These are phyloP conservation scores for Blastomussa wellsi DNA, from an alignment of 92 coral and sea anemone species.

Conservation along the genomic window DNA sequence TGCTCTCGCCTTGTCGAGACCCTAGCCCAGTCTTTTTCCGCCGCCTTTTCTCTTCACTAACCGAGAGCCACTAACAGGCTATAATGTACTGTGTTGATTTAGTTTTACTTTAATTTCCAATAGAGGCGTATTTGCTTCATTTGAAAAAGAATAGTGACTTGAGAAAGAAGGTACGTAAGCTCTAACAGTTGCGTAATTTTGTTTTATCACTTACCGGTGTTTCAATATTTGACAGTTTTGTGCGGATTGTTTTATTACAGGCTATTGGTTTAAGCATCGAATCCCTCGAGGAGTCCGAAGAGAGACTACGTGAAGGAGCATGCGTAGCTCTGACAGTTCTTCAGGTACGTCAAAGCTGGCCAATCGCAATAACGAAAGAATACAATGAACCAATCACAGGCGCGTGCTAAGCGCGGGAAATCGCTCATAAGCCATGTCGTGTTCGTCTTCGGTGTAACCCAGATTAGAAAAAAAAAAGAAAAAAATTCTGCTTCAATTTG, in stretches of 20 bases:
- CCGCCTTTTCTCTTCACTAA: too few relatives aligned
- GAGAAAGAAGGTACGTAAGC: constrained; percentile 61
- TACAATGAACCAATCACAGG: neutral
- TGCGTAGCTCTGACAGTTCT: constrained; percentile 82
- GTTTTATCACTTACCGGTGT: too few relatives aligned
- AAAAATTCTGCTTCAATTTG: too few relatives aligned
- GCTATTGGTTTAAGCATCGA: constrained; percentile 85
- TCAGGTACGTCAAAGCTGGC: constrained; percentile 55
- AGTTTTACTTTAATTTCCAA: too few relatives aligned
- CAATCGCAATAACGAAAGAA: neutral
- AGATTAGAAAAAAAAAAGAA: too few relatives aligned
- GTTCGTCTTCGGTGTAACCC: too few relatives aligned
- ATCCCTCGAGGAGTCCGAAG: constrained; percentile 91
- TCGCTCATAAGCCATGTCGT: too few relatives aligned
- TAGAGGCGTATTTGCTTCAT: constrained; percentile 76
- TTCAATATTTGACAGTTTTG: neutral
- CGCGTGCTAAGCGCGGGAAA: neutral
- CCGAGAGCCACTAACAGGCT: too few relatives aligned
- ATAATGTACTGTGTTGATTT: too few relatives aligned
- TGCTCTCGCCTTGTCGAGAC: too few relatives aligned
- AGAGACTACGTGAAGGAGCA: constrained; percentile 80
- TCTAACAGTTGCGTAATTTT: neutral
- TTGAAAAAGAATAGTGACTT: constrained; percentile 76
- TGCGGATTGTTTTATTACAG: constrained; percentile 42
- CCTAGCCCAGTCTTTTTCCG: too few relatives aligned